Conservation (phyloP, 2,797 vertebrate species). For the Hemitrygon akajei region DNA sequence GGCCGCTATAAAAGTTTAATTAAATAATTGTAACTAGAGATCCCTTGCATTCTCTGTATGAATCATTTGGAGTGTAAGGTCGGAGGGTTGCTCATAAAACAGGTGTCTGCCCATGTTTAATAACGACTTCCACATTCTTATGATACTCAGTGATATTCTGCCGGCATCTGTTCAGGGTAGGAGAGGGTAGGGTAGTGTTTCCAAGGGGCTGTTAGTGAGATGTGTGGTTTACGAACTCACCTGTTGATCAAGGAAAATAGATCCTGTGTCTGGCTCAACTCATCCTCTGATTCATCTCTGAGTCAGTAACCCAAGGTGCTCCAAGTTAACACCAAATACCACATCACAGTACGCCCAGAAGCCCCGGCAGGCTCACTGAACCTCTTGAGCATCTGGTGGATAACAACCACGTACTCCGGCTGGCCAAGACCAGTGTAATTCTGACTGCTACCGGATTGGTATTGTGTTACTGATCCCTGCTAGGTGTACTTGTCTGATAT, state of each 20-base stretch:
- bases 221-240: conserved; percentile 24
- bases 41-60: conserved; percentile 20
- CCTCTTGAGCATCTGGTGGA: conserved; percentile 13
- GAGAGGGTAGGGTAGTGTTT: conserved; percentile 16
- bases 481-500: not conserved
- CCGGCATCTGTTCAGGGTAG: not conserved
- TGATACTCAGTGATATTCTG: conserved; percentile 8
- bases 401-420: not conserved
- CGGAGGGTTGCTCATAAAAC: not conserved
- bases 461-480: not conserved
- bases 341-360: not conserved
- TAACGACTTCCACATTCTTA: not conserved
- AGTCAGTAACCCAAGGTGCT: not conserved
- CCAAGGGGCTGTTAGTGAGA: not conserved
- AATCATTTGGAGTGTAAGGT: conserved; percentile 4
- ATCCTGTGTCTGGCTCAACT: not conserved
- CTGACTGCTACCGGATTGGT: not conserved
- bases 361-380: not conserved
- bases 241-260: conserved; percentile 1
- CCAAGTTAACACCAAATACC: not conserved
- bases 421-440: not conserved
- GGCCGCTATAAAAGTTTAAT: conserved; percentile 20
- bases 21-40: conserved; percentile 25
- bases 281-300: conserved; percentile 22
- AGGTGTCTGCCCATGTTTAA: conserved; percentile 19